Conservation (phyloP, 1,140 invertebrate genomes). For the Cydia strobilella region DNA sequence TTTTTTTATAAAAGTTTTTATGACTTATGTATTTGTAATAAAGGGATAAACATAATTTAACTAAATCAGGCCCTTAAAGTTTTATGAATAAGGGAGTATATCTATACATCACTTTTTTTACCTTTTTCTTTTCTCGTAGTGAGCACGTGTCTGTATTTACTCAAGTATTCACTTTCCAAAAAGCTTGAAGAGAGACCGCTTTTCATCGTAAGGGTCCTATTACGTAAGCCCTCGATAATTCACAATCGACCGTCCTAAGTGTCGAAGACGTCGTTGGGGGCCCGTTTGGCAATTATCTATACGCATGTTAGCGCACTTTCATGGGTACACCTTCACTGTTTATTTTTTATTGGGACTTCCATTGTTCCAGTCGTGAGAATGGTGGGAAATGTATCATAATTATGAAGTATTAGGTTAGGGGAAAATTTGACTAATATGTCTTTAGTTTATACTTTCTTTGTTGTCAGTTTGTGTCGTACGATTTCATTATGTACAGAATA, state of each 20-base stretch:
- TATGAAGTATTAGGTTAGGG: not conserved
- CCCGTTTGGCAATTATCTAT: slow-evolving; percentile 24
- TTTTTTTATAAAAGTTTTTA: too few relatives aligned
- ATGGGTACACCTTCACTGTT: slow-evolving; percentile 15
- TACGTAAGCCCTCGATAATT: slow-evolving; percentile 13
- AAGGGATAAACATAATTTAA: too few relatives aligned
- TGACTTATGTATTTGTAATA: too few relatives aligned
- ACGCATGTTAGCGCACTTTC: slow-evolving; percentile 16
- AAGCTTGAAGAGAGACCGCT: not conserved
- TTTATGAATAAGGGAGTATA: too few relatives aligned
- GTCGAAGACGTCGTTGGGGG: slow-evolving; percentile 25
- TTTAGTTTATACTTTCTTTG: not conserved
- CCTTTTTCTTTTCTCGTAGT: not conserved
- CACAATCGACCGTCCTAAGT: not conserved
- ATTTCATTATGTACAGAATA: too few relatives aligned
- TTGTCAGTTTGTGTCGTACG: not conserved
- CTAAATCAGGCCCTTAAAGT: too few relatives aligned
- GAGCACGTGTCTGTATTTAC: not conserved
- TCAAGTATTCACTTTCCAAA: not conserved
- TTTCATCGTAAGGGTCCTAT: not conserved
- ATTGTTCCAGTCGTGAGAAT: not conserved
- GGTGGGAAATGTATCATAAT: slow-evolving; percentile 7
- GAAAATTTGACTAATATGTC: not conserved
- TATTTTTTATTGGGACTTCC: not conserved
- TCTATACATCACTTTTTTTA: too few relatives aligned